Conservation (phyloP, 2,797 vertebrate genomes). For the Fundulus diaphanus region DNA sequence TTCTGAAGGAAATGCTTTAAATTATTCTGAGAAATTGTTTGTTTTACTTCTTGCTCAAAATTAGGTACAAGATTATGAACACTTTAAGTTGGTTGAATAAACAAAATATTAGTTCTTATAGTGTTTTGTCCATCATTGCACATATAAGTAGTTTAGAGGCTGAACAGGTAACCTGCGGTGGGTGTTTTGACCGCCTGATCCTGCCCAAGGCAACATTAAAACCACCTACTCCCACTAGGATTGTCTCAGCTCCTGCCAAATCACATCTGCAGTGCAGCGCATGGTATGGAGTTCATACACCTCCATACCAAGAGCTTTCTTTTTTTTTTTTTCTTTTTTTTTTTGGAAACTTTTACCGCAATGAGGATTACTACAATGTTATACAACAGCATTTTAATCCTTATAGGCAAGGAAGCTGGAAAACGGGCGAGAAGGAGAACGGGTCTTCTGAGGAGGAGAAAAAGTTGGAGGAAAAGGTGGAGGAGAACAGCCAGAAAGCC, state of each 20-base stretch:
- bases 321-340: not conserved
- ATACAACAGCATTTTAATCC: slow-evolving; percentile 27
- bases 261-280: not conserved
- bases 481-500: slow-evolving; percentile 97
- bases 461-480: slow-evolving; percentile 93
- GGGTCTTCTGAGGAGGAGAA: slow-evolving; percentile 97
- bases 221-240: not conserved
- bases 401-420: slow-evolving; percentile 85
- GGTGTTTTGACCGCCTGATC: not conserved
- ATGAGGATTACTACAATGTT: slow-evolving; percentile 22
- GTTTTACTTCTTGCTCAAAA: not conserved
- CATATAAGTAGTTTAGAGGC: not conserved
- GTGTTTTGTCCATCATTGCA: not conserved
- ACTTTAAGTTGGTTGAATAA: not conserved
- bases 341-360: not conserved
- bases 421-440: slow-evolving; percentile 91
- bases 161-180: not conserved
- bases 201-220: not conserved
- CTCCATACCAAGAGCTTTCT: not conserved
- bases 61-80: not conserved
- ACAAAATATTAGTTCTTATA: not conserved
- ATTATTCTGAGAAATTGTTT: not conserved
- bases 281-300: not conserved
- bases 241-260: not conserved
- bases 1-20: not conserved